Conservation (phyloP, 2,888 invertebrate genomes). For the Diarsia rubi region DNA sequence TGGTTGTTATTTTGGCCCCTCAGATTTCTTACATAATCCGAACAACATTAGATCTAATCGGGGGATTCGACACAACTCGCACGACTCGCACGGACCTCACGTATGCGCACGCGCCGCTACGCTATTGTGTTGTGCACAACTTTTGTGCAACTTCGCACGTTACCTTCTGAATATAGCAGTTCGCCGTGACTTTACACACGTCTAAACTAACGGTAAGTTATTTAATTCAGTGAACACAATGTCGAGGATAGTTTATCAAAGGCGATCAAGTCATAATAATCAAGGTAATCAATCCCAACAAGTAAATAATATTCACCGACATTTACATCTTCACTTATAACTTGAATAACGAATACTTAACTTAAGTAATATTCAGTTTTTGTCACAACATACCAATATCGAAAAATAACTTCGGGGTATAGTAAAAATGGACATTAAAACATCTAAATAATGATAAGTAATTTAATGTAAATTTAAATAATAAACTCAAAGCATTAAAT, state of each 20-base stretch:
- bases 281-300: background rate
- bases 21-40: conserved; percentile 17
- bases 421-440: background rate
- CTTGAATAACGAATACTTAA: too few species aligned
- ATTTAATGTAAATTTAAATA: background rate
- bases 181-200: conserved; percentile 64
- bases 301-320: background rate
- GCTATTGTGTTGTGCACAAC: conserved; percentile 21
- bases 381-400: background rate
- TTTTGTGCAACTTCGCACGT: conserved; percentile 39
- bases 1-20: conserved; percentile 12
- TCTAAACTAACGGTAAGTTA: conserved; percentile 37
- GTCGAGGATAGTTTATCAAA: background rate
- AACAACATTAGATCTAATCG: conserved; percentile 7
- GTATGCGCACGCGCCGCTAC: conserved; percentile 12
- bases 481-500: background rate
- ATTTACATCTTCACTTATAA: too few species aligned
- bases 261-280: background rate
- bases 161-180: conserved; percentile 29
- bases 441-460: background rate
- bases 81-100: conserved; percentile 25
- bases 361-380: background rate
- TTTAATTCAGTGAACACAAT: conserved; percentile 22
- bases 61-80: conserved; percentile 4
- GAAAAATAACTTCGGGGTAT: background rate